phyloP scores from a whole-genome alignment of 2,888 invertebrate genomes.

The Adelphocoris suturalis region DNA sequence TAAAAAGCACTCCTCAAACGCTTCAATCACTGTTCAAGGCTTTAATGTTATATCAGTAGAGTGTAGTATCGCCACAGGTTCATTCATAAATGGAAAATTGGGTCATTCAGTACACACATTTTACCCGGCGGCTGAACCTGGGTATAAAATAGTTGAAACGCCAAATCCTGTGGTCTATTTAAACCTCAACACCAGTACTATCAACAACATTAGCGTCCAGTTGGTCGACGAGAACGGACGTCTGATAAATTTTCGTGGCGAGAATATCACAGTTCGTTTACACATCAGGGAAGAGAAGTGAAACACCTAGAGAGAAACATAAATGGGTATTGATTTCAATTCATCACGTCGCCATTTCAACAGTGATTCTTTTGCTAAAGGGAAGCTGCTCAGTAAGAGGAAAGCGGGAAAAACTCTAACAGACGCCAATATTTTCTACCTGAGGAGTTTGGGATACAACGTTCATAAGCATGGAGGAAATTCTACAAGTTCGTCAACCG shows the following conservation, averaged over 20 bases:
- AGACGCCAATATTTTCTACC: too few relatives aligned
- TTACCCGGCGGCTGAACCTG: constrained; percentile 77
- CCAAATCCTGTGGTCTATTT: constrained; percentile 77
- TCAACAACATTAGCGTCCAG: constrained; percentile 66
- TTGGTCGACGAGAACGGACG: constrained; percentile 77
- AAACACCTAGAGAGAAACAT: too few relatives aligned
- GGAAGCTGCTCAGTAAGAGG: too few relatives aligned
- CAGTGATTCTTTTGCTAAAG: background rate
- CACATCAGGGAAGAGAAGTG: constrained; percentile 75
- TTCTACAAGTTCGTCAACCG: background rate
- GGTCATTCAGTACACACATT: constrained; percentile 78
- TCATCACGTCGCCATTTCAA: background rate
- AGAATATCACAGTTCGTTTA: constrained; percentile 77
- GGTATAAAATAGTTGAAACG: constrained; percentile 78
- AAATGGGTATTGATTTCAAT: constrained; percentile 60
- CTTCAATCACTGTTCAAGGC: constrained; percentile 77
- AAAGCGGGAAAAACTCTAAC: background rate
- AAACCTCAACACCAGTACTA: constrained; percentile 75
- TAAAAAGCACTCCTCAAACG: constrained; percentile 76
- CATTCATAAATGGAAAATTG: constrained; percentile 76
- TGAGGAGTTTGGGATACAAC: constrained; percentile 12
- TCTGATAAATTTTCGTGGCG: constrained; percentile 77
- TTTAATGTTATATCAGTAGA: constrained; percentile 77
- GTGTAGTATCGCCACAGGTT: constrained; percentile 77
- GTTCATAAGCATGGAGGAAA: constrained; percentile 30